Base-by-base conservation (phyloP, 2,113 vertebrate species). In the Rhinogobius similis region DNA sequence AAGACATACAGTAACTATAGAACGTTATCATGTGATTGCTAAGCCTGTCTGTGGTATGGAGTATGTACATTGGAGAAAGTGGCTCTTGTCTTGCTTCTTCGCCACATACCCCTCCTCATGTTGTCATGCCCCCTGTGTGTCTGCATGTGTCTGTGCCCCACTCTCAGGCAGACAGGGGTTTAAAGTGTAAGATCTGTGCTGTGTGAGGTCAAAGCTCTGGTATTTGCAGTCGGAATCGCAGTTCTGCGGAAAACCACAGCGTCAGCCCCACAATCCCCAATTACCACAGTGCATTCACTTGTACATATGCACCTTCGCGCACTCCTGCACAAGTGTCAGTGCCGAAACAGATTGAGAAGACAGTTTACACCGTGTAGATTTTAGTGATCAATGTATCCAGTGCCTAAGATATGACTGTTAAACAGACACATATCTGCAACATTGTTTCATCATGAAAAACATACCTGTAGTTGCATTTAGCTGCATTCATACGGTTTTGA, bases 161-260 rank as follows among this genome's bases (percentile, higher is more conserved):
- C 73, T 79, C 81, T 87, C 83, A 77, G 79, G 76, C 88, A 82
- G 77, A 88, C 79, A 63, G 83, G 82, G 85, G 77, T 79, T 86
- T 82, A 79, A 73, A 70, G 69, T 83, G 43, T 55, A 65, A 75
- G 81, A 80, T 87, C 86, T 87, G 75, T 89, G 71, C 67, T 78
- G 59, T 72, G 68, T 90, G 85, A 87, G 89, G 81, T 91, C 87
- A 90, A 77, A 81, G 86, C 88, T 87, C 79, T 88, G 85, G 83
- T 79, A 90, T 91, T 89, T 86, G 73, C 84, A 86, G 71, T 58
- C 75, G 78, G 87, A 87, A 86, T 85, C 75, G 38, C 81, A 82
- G 76, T 89, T 89, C 80, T 81, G 78, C 41, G 58, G 81, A 89
- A 85, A 89, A 85, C 74, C 82, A 58, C 84, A 88, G 84, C 48